Base-by-base conservation (phyloP, 1,140 invertebrate genomes). In the Papilio polyxenes region DNA sequence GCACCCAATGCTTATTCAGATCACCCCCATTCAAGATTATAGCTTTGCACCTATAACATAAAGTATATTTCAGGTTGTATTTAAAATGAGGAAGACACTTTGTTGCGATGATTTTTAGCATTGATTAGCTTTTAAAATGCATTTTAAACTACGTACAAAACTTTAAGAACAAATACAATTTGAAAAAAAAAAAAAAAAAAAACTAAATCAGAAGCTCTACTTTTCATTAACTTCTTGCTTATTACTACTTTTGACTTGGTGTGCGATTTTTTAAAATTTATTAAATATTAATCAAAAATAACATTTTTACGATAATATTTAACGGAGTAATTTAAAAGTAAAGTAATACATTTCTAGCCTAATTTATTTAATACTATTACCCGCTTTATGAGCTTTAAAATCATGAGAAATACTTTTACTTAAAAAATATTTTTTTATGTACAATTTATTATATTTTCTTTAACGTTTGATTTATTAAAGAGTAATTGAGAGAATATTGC, bases 401-500 rank as follows among this genome's bases (percentile, higher is more conserved):
- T 44, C 40, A 6, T 44, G 65, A 31, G 8, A 17, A 31, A 37
- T 31, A 72, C 23, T 40, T 72, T 72, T 2, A 72, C 17, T 72
- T 10, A 72, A 40, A 40, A n/a, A 44, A 44, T 6, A 44, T 44
- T 59, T 9, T 20, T 5, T 0, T 1, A 59, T 59, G 17, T 3
- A 40, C 23, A 31, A 31, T 31, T 31, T 65, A n/a, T 65, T 74
- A 48, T 75, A 15, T 49, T 75, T 49, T 13, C 69, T 37, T 40
- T 5, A 8, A 49, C 44, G 2, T 49, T 74, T 75, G 7, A 44
- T 49, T 44, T 75, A 48, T 49, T 75, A 75, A 48, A 75, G 44
- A 48, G n/a, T 75, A 75, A 75, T 75, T 20, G 40, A 48, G 44
- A 56, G 20, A 77, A 77, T 77, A 77, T 77, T 77, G 75, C 75